Percentiles rank a stretch among this genome's conserved stretches.
Conservation (phyloP, 2,888 invertebrate genomes). For the Onthophagus sagittarius region DNA sequence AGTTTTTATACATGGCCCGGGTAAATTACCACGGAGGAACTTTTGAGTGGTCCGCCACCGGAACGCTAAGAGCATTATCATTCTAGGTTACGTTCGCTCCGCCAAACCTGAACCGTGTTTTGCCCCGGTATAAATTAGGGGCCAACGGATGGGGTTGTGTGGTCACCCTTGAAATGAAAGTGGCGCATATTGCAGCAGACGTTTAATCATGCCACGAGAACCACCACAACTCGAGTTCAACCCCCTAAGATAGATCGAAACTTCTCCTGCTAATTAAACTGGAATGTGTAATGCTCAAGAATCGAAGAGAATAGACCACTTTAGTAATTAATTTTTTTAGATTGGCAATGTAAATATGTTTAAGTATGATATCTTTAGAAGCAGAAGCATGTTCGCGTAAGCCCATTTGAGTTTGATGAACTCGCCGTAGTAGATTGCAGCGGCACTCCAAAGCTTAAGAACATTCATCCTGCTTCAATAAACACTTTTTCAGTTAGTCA, state of each 20-base stretch:
- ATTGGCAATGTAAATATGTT: too few relatives aligned
- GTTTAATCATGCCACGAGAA: conserved; percentile 26
- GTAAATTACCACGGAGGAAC: not conserved
- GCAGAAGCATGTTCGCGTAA: not conserved
- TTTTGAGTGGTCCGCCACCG: not conserved
- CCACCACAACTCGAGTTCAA: not conserved
- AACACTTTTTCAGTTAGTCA: not conserved
- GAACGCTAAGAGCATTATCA: conserved; percentile 11
- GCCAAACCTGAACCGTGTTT: not conserved
- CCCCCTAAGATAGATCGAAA: not conserved
- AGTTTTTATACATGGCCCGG: conserved; percentile 1
- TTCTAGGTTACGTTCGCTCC: conserved; percentile 9
- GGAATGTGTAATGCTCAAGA: not conserved
- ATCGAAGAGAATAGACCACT: too few relatives aligned
- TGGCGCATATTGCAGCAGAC: conserved; percentile 27
- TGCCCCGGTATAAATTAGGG: conserved; percentile 27
- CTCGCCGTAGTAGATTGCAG: not conserved
- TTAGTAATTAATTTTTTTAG: too few relatives aligned
- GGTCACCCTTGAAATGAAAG: conserved; percentile 31
- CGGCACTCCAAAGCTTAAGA: not conserved
- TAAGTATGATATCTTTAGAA: not conserved
- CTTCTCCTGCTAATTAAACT: not conserved
- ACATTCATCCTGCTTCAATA: not conserved
- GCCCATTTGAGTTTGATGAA: not conserved
- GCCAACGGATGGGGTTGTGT: conserved; percentile 20